Conservation (phyloP, 2,888 invertebrate genomes). For the Polymixis lichenea region DNA sequence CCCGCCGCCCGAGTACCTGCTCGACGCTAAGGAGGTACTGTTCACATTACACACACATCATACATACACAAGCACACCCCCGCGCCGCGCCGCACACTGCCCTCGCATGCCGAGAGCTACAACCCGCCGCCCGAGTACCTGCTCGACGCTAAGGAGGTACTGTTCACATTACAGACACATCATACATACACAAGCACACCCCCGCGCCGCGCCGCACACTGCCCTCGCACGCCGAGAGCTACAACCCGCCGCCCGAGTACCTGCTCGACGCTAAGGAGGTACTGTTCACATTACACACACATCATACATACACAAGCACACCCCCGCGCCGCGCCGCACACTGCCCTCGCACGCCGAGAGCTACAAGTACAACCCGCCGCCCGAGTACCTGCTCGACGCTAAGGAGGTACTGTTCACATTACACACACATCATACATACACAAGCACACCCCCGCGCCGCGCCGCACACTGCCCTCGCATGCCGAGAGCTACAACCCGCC, state of each 20-base stretch:
- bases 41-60: neutral
- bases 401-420: constrained; percentile 90
- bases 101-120: constrained; percentile 98
- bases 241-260: constrained; percentile 99
- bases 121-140: constrained; percentile 99
- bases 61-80: constrained; percentile 95
- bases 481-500: constrained; percentile 99
- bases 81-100: constrained; percentile 96
- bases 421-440: constrained; percentile 85
- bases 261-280: constrained; percentile 96
- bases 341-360: constrained; percentile 98
- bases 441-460: constrained; percentile 98
- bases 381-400: constrained; percentile 97
- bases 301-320: constrained; percentile 93
- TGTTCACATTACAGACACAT: neutral
- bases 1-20: constrained; percentile 99
- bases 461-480: constrained; percentile 96
- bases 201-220: constrained; percentile 98
- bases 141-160: constrained; percentile 95
- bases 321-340: constrained; percentile 97
- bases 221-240: constrained; percentile 98
- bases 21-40: constrained; percentile 94
- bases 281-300: neutral
- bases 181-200: constrained; percentile 83
- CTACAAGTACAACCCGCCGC: constrained; percentile 99